Evolutionary conservation across 2,888 invertebrate species (phyloP), one percentile per base, ranked within the genome.

Genomic region (Lasiommata megera): DNA sequence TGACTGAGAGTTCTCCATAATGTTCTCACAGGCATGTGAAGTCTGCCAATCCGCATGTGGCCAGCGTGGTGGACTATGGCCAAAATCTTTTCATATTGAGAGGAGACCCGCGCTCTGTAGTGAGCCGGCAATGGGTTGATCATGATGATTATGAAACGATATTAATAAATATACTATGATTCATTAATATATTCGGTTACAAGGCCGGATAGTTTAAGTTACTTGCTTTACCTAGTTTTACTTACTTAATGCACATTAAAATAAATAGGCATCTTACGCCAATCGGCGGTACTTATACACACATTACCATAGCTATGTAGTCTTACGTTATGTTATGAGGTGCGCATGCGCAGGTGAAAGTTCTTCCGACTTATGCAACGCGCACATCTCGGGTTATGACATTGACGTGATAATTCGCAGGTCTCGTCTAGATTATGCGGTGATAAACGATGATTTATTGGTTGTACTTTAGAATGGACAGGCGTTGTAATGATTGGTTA

Each of bases 301-400:
- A 58, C 36, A 52, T 43, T 41, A 28, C 34, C 47, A 23, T 40
- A 34, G 51, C 41, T 37, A 54, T 51, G 52, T 54, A 48, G 46
- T 46, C 61, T 50, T 55, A 58, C 47, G 54, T 54, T 60, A 56
- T 46, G 63, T 67, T 69, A 67, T 65, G 65, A 61, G 37, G 52
- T 52, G 61, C 47, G 60, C 54, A 40, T 40, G 54, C 41, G 38
- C 61, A 54, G 62, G 66, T 60, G 70, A 70, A 70, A 70, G 67
- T 63, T 62, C 63, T 67, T 66, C 67, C 66, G 66, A 66, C 52
- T 69, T 70, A 64, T 64, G 62, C 63, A 69, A 69, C 54, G 11
- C 43, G 36, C n/a, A 12, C 55, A 37, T 51, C 51, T 40, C 51
- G 29, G 16, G 58, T 52, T 51, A 53, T 64, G 67, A 64, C 65